Evolutionary conservation across 2,888 invertebrate species (phyloP).

Genomic region (Taenaris catops): DNA sequence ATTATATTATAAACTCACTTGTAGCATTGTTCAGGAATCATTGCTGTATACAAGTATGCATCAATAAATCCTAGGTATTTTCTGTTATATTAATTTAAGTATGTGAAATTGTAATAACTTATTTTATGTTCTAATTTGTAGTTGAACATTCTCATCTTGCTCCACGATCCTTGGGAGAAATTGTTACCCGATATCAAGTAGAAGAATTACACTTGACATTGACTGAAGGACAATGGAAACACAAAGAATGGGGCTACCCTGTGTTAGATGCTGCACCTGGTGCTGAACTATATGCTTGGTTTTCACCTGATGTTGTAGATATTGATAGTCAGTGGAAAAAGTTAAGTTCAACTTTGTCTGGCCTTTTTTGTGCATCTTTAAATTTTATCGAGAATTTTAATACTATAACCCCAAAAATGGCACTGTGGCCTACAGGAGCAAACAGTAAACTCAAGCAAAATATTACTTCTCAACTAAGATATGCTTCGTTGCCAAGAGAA

Average conservation of each 20-base stretch:
- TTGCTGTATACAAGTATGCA: too few species aligned
- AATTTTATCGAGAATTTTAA: constrained; percentile 95
- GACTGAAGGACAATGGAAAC: constrained; percentile 96
- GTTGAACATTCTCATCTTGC: constrained; percentile 92
- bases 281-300: constrained; percentile 97
- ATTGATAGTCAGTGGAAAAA: constrained; percentile 93
- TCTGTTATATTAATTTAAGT: too few species aligned
- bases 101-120: too few species aligned
- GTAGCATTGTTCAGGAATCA: too few species aligned
- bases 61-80: too few species aligned
- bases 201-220: constrained; percentile 95
- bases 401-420: constrained; percentile 90
- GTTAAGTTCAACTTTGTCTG: constrained; percentile 94
- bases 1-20: too few species aligned
- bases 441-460: constrained; percentile 56
- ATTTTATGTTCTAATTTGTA: too few species aligned
- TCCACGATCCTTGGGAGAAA: constrained; percentile 93
- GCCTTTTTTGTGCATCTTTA: constrained; percentile 96
- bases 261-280: constrained; percentile 94
- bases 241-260: constrained; percentile 97
- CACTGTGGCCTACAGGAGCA: constrained; percentile 88
- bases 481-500: constrained; percentile 96
- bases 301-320: constrained; percentile 82
- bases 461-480: constrained; percentile 82
- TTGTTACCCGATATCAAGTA: constrained; percentile 90